Percentiles rank a stretch among this genome's conserved stretches.
These are phyloP conservation scores for Steinernema khuongi DNA, from an alignment of 1,140 invertebrate species.

Conservation along the genomic window DNA sequence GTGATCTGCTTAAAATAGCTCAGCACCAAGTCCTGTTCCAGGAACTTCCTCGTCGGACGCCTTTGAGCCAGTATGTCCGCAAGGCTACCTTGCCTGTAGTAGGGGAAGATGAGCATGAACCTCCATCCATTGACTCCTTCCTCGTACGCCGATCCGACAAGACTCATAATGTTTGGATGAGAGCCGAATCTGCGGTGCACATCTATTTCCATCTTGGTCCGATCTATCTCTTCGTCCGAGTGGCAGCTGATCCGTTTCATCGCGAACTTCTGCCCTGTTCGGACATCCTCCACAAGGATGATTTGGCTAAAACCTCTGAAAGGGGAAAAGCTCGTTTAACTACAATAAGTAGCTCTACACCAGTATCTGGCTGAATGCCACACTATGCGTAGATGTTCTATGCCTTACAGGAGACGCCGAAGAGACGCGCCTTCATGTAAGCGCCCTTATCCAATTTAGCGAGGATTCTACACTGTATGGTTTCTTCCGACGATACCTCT, in stretches of 20 bases:
- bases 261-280: conserved; percentile 71
- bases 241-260: conserved; percentile 77
- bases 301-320: conserved; percentile 78
- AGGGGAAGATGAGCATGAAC: conserved; percentile 72
- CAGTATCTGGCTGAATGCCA: too few species aligned
- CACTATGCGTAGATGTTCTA: too few species aligned
- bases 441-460: too few species aligned
- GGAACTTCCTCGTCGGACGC: conserved; percentile 45
- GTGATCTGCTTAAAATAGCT: conserved; percentile 10
- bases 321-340: too few species aligned
- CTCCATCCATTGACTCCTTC: conserved; percentile 69
- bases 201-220: conserved; percentile 72
- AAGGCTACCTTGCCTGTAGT: conserved; percentile 69
- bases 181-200: conserved; percentile 67
- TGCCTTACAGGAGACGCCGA: too few species aligned
- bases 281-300: conserved; percentile 71
- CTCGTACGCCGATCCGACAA: conserved; percentile 69
- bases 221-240: conserved; percentile 71
- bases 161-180: conserved; percentile 73
- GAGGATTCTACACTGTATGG: too few species aligned
- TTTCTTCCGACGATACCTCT: too few species aligned
- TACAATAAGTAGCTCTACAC: too few species aligned
- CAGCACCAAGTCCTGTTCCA: background rate
- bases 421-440: too few species aligned
- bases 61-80: conserved; percentile 63